These are phyloP conservation scores for Thaleichthys pacificus DNA, from an alignment of 2,797 vertebrate species.

Conservation along the genomic window DNA sequence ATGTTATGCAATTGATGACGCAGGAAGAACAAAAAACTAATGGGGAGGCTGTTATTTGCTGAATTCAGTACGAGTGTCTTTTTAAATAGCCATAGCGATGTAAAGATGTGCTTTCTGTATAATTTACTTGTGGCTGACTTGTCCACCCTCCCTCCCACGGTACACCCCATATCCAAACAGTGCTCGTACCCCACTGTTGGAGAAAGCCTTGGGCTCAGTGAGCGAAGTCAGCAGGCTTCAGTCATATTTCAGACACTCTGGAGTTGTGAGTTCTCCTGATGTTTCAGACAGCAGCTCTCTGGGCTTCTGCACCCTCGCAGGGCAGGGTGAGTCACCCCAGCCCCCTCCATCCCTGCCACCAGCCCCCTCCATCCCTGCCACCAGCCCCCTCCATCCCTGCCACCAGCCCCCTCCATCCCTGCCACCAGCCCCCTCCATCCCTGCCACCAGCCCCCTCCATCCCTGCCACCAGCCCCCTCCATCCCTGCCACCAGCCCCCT, in stretches of 20 bases:
- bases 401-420: no score
- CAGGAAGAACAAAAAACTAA: neutral
- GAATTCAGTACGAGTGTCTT: conserved; percentile 13
- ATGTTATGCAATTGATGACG: neutral
- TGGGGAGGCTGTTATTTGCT: conserved; percentile 36
- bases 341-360: conserved; percentile 18
- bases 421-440: no score
- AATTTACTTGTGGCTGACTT: conserved; percentile 5
- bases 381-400: no score
- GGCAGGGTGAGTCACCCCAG: conserved; percentile 24
- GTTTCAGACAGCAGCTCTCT: conserved; percentile 1
- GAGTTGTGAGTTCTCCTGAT: conserved; percentile 12
- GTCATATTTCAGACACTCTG: conserved; percentile 25
- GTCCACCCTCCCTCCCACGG: conserved; percentile 14
- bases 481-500: no score
- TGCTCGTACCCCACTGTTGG: conserved; percentile 8
- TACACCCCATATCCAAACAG: conserved; percentile 10
- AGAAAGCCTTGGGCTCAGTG: conserved; percentile 18
- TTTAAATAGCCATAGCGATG: no score
- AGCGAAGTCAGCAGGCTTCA: conserved; percentile 35
- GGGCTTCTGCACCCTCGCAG: conserved; percentile 8
- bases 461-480: no score
- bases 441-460: no score
- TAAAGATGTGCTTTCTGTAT: no score
- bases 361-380: no score